Evolutionary conservation across 2,113 vertebrate species (phyloP).

Genomic region (Gallinago media): DNA sequence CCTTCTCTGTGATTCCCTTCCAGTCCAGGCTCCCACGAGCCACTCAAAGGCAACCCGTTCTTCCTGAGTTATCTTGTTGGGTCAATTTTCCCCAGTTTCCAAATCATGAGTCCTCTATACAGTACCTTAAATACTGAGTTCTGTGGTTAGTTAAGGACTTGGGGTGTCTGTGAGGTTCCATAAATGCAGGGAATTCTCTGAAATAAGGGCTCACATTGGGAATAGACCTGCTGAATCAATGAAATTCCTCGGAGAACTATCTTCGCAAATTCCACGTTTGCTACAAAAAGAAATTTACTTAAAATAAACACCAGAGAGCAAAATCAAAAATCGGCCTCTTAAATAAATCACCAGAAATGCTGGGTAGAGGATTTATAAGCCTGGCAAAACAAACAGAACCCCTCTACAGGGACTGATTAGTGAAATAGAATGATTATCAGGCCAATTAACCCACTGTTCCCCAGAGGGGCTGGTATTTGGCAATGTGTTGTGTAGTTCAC

Average conservation of each 20-base stretch:
- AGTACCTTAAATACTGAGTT: neutral
- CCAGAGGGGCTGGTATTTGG: conserved; percentile 21
- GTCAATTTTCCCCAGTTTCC: neutral
- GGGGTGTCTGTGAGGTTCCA: neutral
- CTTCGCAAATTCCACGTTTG: neutral
- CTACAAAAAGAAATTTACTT: neutral
- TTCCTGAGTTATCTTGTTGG: neutral
- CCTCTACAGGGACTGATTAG: conserved; percentile 62
- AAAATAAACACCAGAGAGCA: neutral
- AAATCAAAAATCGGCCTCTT: conserved; percentile 31
- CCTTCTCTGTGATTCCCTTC: neutral
- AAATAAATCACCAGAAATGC: conserved; percentile 25
- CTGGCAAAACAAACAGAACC: conserved; percentile 42
- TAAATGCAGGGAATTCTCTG: neutral
- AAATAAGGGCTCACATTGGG: neutral
- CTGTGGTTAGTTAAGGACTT: neutral
- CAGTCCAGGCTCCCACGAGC: neutral
- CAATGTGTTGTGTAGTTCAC: neutral
- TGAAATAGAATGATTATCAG: conserved; percentile 41
- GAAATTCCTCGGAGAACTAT: conserved; percentile 23
- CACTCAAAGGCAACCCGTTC: neutral
- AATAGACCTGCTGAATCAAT: conserved; percentile 40
- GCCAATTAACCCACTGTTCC: conserved; percentile 53
- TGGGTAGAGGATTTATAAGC: neutral
- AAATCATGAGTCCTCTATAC: neutral